Percentiles rank a stretch among this genome's conserved stretches.
These are phyloP conservation scores for Zaprionus lineosus DNA, from an alignment of 2,888 invertebrate genomes.

Conservation along the genomic window DNA sequence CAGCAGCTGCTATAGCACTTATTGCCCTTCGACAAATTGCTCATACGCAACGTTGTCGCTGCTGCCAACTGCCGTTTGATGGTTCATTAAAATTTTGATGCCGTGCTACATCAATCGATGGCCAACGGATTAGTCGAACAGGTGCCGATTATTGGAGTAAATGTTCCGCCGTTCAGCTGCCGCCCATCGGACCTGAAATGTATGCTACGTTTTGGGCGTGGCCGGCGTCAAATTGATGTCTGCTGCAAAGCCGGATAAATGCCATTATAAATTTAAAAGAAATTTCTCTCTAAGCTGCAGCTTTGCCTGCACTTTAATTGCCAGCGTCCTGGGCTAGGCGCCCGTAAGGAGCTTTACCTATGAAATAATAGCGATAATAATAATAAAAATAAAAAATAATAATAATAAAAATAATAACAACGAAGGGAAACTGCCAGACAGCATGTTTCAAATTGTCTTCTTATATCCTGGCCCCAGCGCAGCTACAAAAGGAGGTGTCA, in stretches of 20 bases:
- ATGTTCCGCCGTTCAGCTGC: conserved; percentile 26
- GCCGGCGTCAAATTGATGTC: conserved; percentile 26
- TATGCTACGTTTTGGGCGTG: too few species aligned
- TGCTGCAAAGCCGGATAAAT: conserved; percentile 44
- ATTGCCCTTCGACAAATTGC: conserved; percentile 49
- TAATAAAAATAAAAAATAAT: too few species aligned
- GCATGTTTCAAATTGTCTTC: too few species aligned
- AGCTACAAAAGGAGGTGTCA: too few species aligned
- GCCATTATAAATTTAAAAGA: conserved; percentile 42
- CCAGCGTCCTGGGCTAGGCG: neutral
- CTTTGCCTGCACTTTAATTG: conserved; percentile 39
- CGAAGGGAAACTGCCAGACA: conserved; percentile 11
- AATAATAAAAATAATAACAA: too few species aligned
- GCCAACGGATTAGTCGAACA: conserved; percentile 28
- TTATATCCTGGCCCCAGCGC: too few species aligned
- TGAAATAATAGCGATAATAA: conserved; percentile 15
- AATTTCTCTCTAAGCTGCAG: conserved; percentile 15
- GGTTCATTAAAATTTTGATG: conserved; percentile 63
- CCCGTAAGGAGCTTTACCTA: conserved; percentile 15
- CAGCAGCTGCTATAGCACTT: conserved; percentile 13
- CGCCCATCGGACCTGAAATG: neutral
- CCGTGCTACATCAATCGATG: conserved; percentile 38
- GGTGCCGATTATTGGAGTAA: conserved; percentile 47
- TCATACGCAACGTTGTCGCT: conserved; percentile 69
- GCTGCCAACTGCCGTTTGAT: conserved; percentile 61